Percentiles rank a stretch among this genome's conserved stretches.
Conservation (phyloP, 2,888 invertebrate species). For the Plusia festucae region DNA sequence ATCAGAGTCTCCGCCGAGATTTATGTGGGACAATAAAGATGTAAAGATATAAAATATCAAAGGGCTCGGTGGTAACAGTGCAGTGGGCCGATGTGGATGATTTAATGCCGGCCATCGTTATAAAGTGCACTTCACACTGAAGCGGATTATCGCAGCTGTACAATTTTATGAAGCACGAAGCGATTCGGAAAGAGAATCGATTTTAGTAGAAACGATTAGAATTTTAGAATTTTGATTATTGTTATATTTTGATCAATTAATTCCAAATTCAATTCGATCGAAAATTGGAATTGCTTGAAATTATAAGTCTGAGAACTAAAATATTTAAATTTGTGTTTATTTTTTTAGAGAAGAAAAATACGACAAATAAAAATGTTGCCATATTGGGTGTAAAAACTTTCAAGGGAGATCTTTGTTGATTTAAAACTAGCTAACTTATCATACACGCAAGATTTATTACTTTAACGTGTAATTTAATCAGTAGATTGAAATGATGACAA, state of each 20-base stretch:
- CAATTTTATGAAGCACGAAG: slow-evolving; percentile 29
- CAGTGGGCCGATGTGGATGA: slow-evolving; percentile 50
- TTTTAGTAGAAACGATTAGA: background rate
- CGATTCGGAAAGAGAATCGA: background rate
- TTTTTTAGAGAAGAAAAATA: too few relatives aligned
- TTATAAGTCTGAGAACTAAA: too few relatives aligned
- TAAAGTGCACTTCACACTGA: slow-evolving; percentile 58
- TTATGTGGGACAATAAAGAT: slow-evolving; percentile 72
- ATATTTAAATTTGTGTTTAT: too few relatives aligned
- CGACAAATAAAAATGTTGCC: background rate
- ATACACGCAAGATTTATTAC: background rate
- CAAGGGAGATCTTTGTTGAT: background rate
- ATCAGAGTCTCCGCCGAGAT: slow-evolving; percentile 66
- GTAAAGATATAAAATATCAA: slow-evolving; percentile 72
- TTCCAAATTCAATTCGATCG: too few relatives aligned
- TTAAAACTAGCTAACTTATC: background rate
- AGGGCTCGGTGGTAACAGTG: slow-evolving; percentile 56
- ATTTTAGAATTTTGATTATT: too few relatives aligned
- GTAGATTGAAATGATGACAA: background rate
- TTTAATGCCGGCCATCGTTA: slow-evolving; percentile 60
- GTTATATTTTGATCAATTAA: too few relatives aligned
- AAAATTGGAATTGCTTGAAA: too few relatives aligned
- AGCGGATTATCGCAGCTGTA: slow-evolving; percentile 42
- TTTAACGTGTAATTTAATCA: background rate
- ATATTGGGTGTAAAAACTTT: background rate